These are phyloP conservation scores for Microctenopoma lineatum DNA, from an alignment of 2,797 vertebrate genomes.

Conservation along the genomic window DNA sequence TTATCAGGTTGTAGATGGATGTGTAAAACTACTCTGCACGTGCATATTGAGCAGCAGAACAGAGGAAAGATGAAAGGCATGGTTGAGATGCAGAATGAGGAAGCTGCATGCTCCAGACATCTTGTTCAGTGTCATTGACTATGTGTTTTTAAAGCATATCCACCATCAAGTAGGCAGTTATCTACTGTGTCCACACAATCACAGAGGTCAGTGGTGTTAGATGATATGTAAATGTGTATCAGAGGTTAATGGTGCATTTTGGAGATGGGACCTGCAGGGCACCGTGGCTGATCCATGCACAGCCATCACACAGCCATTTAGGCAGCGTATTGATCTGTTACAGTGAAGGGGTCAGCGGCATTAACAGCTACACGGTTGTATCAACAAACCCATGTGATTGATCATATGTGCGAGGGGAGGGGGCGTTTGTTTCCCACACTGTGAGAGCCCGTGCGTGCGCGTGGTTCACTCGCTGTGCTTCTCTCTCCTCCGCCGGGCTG, in stretches of 20 bases:
- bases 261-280: conserved; percentile 27
- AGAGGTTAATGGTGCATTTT: conserved; percentile 24
- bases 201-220: conserved; percentile 27
- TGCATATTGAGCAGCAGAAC: no score
- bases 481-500: conserved; percentile 51
- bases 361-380: conserved; percentile 6
- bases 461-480: conserved; percentile 33
- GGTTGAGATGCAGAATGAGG: no score
- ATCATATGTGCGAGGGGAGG: conserved; percentile 33
- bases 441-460: conserved; percentile 47
- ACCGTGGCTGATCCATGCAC: conserved; percentile 26
- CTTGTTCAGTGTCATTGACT: no score
- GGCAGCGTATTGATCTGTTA: conserved; percentile 60
- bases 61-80: no score
- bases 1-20: neutral
- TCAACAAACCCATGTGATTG: conserved; percentile 11
- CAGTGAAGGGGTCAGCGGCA: conserved; percentile 50
- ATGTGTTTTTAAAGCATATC: conserved; percentile 5
- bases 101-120: no score
- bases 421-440: conserved; percentile 59
- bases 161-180: conserved; percentile 25
- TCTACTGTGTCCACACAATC: conserved; percentile 19
- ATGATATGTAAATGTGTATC: conserved; percentile 32
- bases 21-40: neutral
- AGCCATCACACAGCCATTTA: conserved; percentile 56